These are phyloP conservation scores for Protomyctophum bolini DNA, from an alignment of 2,113 vertebrate genomes.

Conservation along the genomic window DNA sequence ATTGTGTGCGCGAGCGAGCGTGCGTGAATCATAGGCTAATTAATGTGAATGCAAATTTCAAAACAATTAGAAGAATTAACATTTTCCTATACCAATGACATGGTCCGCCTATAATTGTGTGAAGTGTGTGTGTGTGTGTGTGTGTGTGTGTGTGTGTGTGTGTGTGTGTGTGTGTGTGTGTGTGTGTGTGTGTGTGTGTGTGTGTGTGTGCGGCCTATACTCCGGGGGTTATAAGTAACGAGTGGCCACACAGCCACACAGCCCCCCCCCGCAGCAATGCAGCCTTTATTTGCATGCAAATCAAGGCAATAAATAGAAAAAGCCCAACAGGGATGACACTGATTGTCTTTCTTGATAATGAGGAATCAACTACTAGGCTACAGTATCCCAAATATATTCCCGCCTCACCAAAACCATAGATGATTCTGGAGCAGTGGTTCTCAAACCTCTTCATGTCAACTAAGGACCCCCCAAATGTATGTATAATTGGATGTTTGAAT, in stretches of 20 bases:
- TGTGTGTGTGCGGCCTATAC: constrained; percentile 46
- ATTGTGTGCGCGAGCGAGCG: constrained; percentile 12
- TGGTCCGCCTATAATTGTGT: constrained; percentile 58
- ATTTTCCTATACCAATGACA: constrained; percentile 80
- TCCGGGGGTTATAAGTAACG: constrained; percentile 64
- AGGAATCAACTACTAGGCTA: constrained; percentile 43
- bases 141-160: constrained; percentile 22
- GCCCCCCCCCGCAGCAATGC: constrained; percentile 86
- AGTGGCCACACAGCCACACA: constrained; percentile 75
- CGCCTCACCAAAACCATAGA: no score
- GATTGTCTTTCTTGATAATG: constrained; percentile 78
- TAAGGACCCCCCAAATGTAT: no score
- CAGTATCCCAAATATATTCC: neutral
- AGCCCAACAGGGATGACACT: constrained; percentile 82
- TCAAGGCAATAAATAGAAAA: constrained; percentile 87
- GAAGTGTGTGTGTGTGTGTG: constrained; percentile 55
- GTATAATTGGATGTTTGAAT: no score
- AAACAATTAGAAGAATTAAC: constrained; percentile 80
- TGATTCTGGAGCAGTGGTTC: no score
- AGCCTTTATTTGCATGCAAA: constrained; percentile 95
- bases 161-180: constrained; percentile 8
- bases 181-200: neutral
- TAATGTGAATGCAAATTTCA: constrained; percentile 65
- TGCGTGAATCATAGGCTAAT: constrained; percentile 17
- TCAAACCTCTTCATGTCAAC: no score